These are phyloP conservation scores for Monoplex corrugatus DNA, from an alignment of 2,888 invertebrate genomes.

Conservation along the genomic window DNA sequence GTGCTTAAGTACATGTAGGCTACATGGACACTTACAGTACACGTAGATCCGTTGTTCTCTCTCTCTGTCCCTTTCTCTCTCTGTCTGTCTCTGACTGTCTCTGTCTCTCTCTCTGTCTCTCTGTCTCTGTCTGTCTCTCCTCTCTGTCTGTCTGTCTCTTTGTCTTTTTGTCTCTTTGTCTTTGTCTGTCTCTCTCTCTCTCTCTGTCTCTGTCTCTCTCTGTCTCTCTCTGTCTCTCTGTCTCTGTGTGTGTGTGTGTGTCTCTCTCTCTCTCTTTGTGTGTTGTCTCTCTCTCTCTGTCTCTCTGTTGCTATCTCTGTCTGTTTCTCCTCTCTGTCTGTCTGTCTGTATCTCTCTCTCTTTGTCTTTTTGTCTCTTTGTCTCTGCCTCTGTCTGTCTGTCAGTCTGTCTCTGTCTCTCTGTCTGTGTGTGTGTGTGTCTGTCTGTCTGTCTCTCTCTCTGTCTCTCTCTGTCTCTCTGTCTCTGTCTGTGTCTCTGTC, in stretches of 20 bases:
- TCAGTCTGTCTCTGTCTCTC: not conserved
- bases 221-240: too few relatives aligned
- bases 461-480: not conserved
- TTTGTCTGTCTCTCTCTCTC: too few relatives aligned
- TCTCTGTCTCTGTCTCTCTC: too few relatives aligned
- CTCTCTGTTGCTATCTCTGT: not conserved
- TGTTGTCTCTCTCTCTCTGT: not conserved
- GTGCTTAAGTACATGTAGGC: too few relatives aligned
- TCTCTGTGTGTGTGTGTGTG: not conserved
- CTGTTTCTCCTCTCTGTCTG: not conserved
- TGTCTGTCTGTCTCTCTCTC: not conserved
- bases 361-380: not conserved
- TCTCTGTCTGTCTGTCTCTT: too few relatives aligned
- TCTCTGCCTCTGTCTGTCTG: not conserved
- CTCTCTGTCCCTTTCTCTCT: too few relatives aligned
- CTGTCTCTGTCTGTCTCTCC: too few relatives aligned
- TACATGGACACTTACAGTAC: too few relatives aligned
- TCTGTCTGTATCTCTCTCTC: not conserved
- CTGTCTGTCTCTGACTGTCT: too few relatives aligned
- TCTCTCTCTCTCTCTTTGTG: conserved; percentile 2
- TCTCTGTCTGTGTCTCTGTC: not conserved
- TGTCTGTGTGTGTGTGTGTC: not conserved
- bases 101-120: too few relatives aligned
- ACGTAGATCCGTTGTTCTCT: too few relatives aligned
- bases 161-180: too few relatives aligned